Conservation (phyloP, 2,888 invertebrate species). For the Cephus nigrinus region DNA sequence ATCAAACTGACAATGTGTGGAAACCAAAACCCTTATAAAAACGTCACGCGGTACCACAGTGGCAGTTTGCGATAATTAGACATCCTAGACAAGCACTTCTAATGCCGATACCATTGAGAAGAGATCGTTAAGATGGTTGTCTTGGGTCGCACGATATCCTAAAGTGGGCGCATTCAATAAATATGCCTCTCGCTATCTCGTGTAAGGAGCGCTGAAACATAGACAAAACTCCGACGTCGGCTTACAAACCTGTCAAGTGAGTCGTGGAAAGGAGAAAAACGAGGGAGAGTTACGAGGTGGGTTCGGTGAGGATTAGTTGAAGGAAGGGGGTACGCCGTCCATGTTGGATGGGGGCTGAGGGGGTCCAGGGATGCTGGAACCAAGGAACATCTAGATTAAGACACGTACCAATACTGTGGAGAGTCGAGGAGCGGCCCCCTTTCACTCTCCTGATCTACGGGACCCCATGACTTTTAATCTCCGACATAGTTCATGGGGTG, state of each 20-base stretch:
- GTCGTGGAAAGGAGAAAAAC: constrained; percentile 8
- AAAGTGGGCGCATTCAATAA: neutral
- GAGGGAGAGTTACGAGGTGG: constrained; percentile 24
- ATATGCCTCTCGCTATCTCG: neutral
- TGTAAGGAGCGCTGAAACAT: neutral
- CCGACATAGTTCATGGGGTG: neutral
- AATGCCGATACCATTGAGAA: constrained; percentile 35
- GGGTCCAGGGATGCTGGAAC: constrained; percentile 30
- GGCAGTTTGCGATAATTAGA: constrained; percentile 30
- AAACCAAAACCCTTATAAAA: neutral
- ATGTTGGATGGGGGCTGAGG: constrained; percentile 20
- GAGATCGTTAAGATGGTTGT: constrained; percentile 55
- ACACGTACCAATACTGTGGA: constrained; percentile 36
- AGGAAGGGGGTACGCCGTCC: neutral
- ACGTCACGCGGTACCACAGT: neutral
- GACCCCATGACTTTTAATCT: constrained; percentile 9
- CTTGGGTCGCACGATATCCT: constrained; percentile 19
- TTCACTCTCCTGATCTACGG: constrained; percentile 8
- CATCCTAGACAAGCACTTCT: constrained; percentile 37
- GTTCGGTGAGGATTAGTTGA: neutral
- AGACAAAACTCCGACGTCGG: constrained; percentile 10
- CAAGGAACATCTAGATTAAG: constrained; percentile 56
- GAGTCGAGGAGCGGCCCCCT: constrained; percentile 34
- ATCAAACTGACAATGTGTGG: neutral
- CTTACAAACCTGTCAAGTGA: constrained; percentile 36